Percentiles rank a stretch among this genome's conserved stretches.
Evolutionary conservation across 2,113 vertebrate genomes (phyloP).

Genomic region (Helogale parvula): DNA sequence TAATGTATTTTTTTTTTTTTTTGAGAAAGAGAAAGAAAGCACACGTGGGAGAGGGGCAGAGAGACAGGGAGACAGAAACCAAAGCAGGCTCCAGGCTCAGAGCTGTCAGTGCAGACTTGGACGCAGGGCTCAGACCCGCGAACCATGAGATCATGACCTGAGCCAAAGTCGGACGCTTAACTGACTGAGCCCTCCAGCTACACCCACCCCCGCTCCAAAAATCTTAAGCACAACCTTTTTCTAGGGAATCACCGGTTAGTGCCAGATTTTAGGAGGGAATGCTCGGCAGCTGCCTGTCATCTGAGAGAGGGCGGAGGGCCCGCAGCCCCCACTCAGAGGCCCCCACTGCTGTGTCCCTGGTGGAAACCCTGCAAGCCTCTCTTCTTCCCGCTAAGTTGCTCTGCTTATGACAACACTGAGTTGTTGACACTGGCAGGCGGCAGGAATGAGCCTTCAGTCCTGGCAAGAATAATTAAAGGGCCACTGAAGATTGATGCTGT

Average conservation of each 20-base stretch:
- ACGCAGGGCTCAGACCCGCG: too few species aligned
- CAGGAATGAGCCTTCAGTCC: background rate
- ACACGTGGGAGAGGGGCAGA: too few species aligned
- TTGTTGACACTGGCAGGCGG: constrained; percentile 39
- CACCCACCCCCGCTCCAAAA: too few species aligned
- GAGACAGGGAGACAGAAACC: too few species aligned
- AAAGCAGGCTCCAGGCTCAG: too few species aligned
- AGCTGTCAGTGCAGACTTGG: too few species aligned
- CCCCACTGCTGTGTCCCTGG: background rate
- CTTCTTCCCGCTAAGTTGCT: constrained; percentile 9
- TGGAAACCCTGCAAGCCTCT: background rate
- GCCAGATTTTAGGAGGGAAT: background rate
- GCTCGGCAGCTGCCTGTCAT: constrained; percentile 16
- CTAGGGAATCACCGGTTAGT: background rate
- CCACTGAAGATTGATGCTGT: background rate
- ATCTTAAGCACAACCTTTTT: background rate
- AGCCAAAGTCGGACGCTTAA: too few species aligned
- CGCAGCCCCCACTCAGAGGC: background rate
- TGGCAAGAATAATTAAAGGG: background rate
- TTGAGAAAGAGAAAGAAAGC: too few species aligned
- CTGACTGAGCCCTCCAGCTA: too few species aligned
- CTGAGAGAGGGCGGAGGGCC: too few species aligned
- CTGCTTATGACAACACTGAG: constrained; percentile 31
- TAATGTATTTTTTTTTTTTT: too few species aligned
- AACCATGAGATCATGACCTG: too few species aligned